phyloP scores from a whole-genome alignment of 1,140 invertebrate species.

The Lamellibrachia luymesi region DNA sequence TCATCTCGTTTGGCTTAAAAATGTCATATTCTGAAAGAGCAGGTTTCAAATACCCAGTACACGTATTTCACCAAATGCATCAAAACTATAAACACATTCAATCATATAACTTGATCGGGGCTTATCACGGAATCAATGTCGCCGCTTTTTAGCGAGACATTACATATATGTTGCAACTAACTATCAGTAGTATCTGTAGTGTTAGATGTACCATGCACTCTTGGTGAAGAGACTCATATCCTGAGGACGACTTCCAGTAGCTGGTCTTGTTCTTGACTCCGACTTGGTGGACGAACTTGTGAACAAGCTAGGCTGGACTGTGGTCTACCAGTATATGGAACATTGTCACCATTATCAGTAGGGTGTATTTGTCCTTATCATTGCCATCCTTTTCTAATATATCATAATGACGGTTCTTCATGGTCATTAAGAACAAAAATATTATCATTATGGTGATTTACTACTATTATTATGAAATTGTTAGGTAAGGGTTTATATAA shows the following conservation, averaged over 20 bases:
- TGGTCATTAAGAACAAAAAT: not conserved
- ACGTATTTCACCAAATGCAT: too few species aligned
- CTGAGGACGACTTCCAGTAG: not conserved
- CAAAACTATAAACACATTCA: too few species aligned
- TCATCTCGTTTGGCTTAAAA: too few species aligned
- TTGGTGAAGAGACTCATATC: constrained; percentile 51
- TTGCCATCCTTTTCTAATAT: not conserved
- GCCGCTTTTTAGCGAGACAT: too few species aligned
- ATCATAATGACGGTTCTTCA: not conserved
- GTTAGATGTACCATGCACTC: constrained; percentile 62
- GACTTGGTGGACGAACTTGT: not conserved
- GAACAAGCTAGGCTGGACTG: not conserved
- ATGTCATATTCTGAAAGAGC: too few species aligned
- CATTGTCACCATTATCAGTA: not conserved
- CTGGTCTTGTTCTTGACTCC: not conserved
- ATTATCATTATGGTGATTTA: not conserved
- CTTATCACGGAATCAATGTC: too few species aligned
- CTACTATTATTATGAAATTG: not conserved
- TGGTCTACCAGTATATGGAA: not conserved
- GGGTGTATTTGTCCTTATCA: not conserved
- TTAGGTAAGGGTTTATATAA: not conserved
- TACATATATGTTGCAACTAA: too few species aligned
- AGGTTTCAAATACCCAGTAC: too few species aligned
- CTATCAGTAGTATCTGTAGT: too few species aligned
- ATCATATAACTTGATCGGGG: too few species aligned